Base-by-base conservation (phyloP, 1,140 invertebrate genomes). In the Ceratina japonica region DNA sequence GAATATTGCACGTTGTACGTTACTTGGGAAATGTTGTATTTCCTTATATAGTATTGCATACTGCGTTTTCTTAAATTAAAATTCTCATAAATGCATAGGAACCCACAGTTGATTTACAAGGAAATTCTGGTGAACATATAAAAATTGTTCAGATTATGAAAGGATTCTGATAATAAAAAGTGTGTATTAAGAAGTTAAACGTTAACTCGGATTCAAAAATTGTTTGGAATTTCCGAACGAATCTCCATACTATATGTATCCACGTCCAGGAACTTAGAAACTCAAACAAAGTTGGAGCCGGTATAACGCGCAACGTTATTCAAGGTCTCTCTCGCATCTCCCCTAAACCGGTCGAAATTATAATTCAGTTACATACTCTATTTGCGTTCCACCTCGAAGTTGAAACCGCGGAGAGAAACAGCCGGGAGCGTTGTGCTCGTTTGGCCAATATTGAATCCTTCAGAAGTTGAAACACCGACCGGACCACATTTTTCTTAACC, bases 321-420 rank as follows among this genome's bases (percentile, higher is more conserved):
- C 59, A 62, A 62, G 59, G 59, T 62, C 59, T 31, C 59, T 31
- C 59, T 62, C 27, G 13, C 20, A 62, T 62, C 59, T 62, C 22
- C 59, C 58, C 27, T 31, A 13, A 31, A 62, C 59, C 59, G 24
- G 59, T 20, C 37, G 59, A 62, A 62, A 62, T 62, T 62, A 62
- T 62, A 62, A 62, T 62, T 62, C 59, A 62, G 59, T 62, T 62
- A 62, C 24, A 62, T 62, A 62, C 59, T 62, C 59, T 62, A 62
- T 62, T 62, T 62, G 59, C 27, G 59, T 62, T 62, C 24, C 59
- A 8, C 59, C 27, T 62, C 24, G 24, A 62, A 62, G 24, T 62
- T 62, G 27, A 27, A 27, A 31, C 24, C 12, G 13, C 59, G 12
- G 59, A 62, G 59, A 62, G 59, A 62, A 62, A 62, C 59, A 62